A percentile compares a stretch with the other conserved stretches of the same genome.
Evolutionary conservation across 2,797 vertebrate species (phyloP).

Genomic region (Distichodus sexfasciatus): DNA sequence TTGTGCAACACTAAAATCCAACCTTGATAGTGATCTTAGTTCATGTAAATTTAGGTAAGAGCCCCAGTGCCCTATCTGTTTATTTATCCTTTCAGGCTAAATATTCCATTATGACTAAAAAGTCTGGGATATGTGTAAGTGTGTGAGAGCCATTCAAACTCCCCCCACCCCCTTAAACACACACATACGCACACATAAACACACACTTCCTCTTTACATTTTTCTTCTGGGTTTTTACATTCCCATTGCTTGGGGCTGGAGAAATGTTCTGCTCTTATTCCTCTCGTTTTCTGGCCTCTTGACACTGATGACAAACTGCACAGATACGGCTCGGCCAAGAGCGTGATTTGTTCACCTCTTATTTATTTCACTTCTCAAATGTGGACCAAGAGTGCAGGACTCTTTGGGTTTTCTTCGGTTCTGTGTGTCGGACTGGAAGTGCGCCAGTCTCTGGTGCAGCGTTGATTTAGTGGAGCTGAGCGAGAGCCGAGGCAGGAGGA

Average conservation of each 20-base stretch:
- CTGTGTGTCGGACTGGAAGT: not conserved
- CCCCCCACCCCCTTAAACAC: not conserved
- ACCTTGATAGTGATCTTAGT: too few relatives aligned
- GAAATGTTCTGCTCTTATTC: not conserved
- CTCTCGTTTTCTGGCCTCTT: not conserved
- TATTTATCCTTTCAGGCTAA: too few relatives aligned
- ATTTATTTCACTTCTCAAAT: not conserved
- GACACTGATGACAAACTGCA: not conserved
- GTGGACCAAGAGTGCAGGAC: not conserved
- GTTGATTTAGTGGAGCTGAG: not conserved
- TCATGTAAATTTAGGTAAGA: too few relatives aligned
- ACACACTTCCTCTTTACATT: not conserved
- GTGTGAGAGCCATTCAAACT: not conserved
- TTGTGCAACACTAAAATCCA: too few relatives aligned
- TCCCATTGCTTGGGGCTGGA: not conserved
- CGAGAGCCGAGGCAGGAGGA: not conserved
- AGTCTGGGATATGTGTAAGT: too few relatives aligned
- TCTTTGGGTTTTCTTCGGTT: too few relatives aligned
- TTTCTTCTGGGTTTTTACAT: not conserved
- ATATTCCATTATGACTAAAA: too few relatives aligned
- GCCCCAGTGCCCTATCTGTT: too few relatives aligned
- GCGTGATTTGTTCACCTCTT: not conserved
- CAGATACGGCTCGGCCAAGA: not conserved
- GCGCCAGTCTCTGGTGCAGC: not conserved
- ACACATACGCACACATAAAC: not conserved